Base-by-base conservation (phyloP, 2,888 invertebrate species). In the Drosophila fulvimacula region DNA sequence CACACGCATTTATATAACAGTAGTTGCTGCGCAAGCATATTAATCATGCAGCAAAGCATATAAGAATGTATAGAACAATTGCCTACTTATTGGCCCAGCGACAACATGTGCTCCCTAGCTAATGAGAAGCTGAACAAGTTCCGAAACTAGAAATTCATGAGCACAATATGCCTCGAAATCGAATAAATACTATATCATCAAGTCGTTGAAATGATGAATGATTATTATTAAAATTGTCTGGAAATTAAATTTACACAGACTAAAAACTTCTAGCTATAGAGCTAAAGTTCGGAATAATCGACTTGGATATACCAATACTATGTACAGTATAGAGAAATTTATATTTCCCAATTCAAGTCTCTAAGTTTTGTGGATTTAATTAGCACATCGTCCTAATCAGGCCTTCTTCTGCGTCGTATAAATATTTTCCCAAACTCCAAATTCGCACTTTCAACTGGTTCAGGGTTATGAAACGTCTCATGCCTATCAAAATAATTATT, bases 41-140 rank as follows among this genome's bases (percentile, higher is more conserved):
- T 85, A 85, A 82, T 85, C 81, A 84, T 82, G 76, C 85, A 63
- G 69, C 75, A 72, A 69, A 64, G 58, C 73, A 63, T 65, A 63
- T 60, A 64, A 76, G 69, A 67, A 60, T 83, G 70, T 70, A 64
- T 27, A 70, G 63, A 79, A 79, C 82, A 65, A 73, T 71, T 79
- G 70, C 82, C 82, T 67, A 63, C 68, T 70, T 81, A 73, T 68
- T 68, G 66, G 69, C 48, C 38, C 67, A 30, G 38, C 41, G 41
- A 57, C 59, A 71, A 62, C 72, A 70, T 42, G 53, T 41, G 38
- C 13, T 24, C n/a, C 46, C 58, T 9, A 19, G 44, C 24, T 76
- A 76, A 76, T 76, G 75, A 76, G 63, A 58, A 59, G 64, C 61
- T 72, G 56, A 41, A 52, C 46, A 41, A 51, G 30, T 52, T 44